These are phyloP conservation scores for Tauraco erythrolophus DNA, from an alignment of 2,113 vertebrate genomes.

Conservation along the genomic window DNA sequence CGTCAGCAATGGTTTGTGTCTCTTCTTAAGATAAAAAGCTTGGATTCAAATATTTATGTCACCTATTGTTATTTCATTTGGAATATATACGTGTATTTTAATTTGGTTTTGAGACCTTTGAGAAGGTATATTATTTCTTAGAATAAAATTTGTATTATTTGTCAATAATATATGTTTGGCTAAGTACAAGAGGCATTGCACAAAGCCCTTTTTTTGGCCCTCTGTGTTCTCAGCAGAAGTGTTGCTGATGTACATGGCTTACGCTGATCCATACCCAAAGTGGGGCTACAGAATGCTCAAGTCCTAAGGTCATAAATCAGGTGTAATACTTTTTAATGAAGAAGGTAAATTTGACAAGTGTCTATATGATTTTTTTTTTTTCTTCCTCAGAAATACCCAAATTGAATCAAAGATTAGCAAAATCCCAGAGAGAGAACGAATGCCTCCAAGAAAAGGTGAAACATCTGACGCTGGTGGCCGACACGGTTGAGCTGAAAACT, in stretches of 20 bases:
- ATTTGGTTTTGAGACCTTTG: neutral
- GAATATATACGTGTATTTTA: neutral
- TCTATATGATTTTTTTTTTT: neutral
- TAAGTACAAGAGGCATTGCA: neutral
- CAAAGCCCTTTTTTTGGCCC: neutral
- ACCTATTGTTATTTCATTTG: neutral
- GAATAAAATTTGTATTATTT: neutral
- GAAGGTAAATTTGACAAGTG: neutral
- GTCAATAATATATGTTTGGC: neutral
- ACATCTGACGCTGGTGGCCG: constrained; percentile 61
- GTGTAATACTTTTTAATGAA: neutral
- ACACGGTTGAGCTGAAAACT: constrained; percentile 63
- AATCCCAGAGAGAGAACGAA: constrained; percentile 64
- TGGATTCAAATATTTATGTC: neutral
- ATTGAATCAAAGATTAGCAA: constrained; percentile 71
- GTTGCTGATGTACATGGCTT: neutral
- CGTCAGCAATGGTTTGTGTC: neutral
- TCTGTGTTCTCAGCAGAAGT: neutral
- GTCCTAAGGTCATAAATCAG: neutral
- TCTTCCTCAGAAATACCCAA: constrained; percentile 74
- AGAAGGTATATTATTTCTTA: neutral
- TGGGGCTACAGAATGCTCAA: neutral
- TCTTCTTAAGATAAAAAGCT: neutral
- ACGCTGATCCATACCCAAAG: neutral
- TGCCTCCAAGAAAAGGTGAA: constrained; percentile 77